Conservation (phyloP, 2,888 invertebrate genomes). For the Heliconius erato region DNA sequence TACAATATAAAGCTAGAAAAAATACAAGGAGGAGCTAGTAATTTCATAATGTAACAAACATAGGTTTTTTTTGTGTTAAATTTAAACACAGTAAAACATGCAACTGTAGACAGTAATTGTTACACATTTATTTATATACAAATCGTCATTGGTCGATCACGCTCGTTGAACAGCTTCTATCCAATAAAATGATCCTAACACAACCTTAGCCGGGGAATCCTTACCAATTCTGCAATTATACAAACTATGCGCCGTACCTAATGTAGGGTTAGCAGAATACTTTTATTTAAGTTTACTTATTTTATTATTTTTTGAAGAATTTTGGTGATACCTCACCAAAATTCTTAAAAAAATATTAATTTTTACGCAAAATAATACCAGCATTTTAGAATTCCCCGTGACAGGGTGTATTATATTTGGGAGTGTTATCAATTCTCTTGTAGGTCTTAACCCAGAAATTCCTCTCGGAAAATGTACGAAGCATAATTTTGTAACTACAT, state of each 20-base stretch:
- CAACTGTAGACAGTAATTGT: background rate
- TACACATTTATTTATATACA: constrained; percentile 8
- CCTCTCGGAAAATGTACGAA: no score
- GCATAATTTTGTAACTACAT: no score
- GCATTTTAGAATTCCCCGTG: no score
- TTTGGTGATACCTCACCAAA: no score
- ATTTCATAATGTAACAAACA: background rate
- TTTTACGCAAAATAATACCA: no score
- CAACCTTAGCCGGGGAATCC: constrained; percentile 47
- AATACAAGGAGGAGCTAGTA: no score
- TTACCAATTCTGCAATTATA: constrained; percentile 44
- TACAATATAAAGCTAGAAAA: background rate
- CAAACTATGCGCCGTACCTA: constrained; percentile 39
- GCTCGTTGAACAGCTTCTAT: constrained; percentile 31
- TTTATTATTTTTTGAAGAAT: no score
- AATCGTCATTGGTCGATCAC: constrained; percentile 28
- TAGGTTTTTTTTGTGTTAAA: background rate
- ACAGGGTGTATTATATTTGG: no score
- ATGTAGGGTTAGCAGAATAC: constrained; percentile 46
- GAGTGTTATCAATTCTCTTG: no score
- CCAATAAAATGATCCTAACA: constrained; percentile 43
- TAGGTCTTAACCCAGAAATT: no score
- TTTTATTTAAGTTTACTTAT: background rate
- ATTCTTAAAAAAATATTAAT: no score
- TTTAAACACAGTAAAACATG: background rate